A percentile compares a stretch with the other conserved stretches of the same genome.
These are phyloP conservation scores for Myrmecophaga tridactyla DNA, from an alignment of 2,113 vertebrate species.

Conservation along the genomic window DNA sequence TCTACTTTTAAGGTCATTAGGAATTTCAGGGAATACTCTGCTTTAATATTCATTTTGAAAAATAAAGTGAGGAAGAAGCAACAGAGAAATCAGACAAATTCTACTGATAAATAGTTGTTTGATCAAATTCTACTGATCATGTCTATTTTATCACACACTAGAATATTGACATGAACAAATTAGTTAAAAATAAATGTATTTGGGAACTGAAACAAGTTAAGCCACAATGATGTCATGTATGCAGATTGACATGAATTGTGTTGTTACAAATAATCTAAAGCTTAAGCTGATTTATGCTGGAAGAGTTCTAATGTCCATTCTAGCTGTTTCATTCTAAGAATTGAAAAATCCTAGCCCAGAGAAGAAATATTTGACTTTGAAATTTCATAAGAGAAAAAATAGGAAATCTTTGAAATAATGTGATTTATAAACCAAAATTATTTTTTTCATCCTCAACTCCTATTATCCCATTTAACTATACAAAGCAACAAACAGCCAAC, in stretches of 20 bases:
- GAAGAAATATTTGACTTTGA: neutral
- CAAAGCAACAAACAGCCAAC: neutral
- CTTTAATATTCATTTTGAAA: constrained; percentile 26
- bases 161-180: neutral
- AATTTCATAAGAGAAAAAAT: neutral
- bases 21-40: neutral
- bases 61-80: neutral
- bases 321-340: neutral
- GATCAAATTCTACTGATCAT: too few relatives aligned
- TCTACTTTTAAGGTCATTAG: neutral
- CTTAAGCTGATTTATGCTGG: neutral
- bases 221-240: neutral
- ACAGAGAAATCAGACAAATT: neutral
- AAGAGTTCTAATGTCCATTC: neutral
- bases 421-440: neutral
- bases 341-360: neutral
- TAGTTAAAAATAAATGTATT: neutral
- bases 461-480: neutral
- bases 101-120: neutral
- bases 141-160: neutral
- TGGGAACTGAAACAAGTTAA: neutral
- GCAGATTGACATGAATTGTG: neutral
- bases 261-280: neutral
- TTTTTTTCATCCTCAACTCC: neutral
- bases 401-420: neutral